Evolutionary conservation across 2,113 vertebrate genomes (phyloP), one percentile per base, ranked within the genome.

Genomic region (Oreochromis niloticus): DNA sequence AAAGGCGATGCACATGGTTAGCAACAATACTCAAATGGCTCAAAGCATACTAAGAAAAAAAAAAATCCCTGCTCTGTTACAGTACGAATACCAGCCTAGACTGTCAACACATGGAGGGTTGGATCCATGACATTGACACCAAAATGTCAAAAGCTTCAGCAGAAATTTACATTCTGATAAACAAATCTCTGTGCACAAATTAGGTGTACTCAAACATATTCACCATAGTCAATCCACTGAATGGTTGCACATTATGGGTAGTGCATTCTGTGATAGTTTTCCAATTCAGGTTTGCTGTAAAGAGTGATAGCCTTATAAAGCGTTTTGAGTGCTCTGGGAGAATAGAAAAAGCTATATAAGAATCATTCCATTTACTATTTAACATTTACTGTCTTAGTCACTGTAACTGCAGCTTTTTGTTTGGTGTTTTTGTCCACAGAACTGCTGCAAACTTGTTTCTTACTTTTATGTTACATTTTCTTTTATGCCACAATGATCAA

Each of bases 31-130:
- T 78, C 9, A 30, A 50, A 27, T 52, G 73, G 16, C 16, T 48
- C 43, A 50, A 75, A 50, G 71, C 43, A 7, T 78, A 30, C 24
- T 19, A 78, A 75, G 39, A 27, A 43, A 24, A 24, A 24, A 24
- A 2, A 48, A 48, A 1, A 0, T 0, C n/a, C 36, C 17, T 16
- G 9, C 43, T 48, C 43, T 17, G 27, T 75, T 75, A 75, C 24
- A 50, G 43, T 30, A 75, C 9, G 24, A 78, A 30, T 30, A 78
- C 14, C 9, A 75, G 24, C 9, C 71, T 78, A 27, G 41, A 50
- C 43, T 78, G 71, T 50, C n/a, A 19, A 78, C 24, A 78, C 16
- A 50, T 50, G 24, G 24, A 14, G 4, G 6, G 43, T 48, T 75
- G 41, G 71, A 12, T 50, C 43, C 16, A 50, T 50, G 2, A 78